Base-by-base conservation (phyloP, 2,888 invertebrate species). In the Xanthorhoe designata region DNA sequence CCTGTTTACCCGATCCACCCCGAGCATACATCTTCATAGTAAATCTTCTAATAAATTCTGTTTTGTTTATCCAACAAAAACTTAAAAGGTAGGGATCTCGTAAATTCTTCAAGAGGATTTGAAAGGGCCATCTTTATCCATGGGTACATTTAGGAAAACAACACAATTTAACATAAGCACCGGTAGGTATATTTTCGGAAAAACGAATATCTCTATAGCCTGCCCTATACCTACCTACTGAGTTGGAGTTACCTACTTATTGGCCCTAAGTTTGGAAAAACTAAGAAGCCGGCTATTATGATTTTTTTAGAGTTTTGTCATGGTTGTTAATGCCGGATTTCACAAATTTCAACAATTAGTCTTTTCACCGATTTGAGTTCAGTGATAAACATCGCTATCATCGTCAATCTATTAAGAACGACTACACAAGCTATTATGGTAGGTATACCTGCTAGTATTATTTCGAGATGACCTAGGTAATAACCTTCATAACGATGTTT, bases 71-170 rank as follows among this genome's bases (percentile, higher is more conserved):
- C 64, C 69, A 70, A 70, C 73, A 66, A 71, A 66, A 78, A 78
- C 68, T 78, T 49, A 59, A 75, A 74, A 75, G 76, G 76, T 72
- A 59, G 61, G 80, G 80, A 77, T 77, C 77, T 80, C 83, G 75
- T 84, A 83, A 84, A 84, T 84, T 75, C 78, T 75, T 83, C 79
- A 75, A 72, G 69, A 69, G 80, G 80, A 73, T 82, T 83, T 78
- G 73, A 62, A 72, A 72, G 72, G 74, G 71, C 75, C 61, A 35
- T 49, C 54, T 17, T 64, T 64, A 68, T 61, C 64, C 61, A 59
- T 53, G 38, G 24, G 35, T 60, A 50, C 55, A 49, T 38, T 56
- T 38, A 9, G 42, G 24, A 38, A 56, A 62, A 62, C 62, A 61
- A 55, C 54, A 35, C 50, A 15, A 50, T 49, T 61, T 24, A 60